Conservation (phyloP, 2,797 vertebrate genomes). For the Rhinichthys osculus region DNA sequence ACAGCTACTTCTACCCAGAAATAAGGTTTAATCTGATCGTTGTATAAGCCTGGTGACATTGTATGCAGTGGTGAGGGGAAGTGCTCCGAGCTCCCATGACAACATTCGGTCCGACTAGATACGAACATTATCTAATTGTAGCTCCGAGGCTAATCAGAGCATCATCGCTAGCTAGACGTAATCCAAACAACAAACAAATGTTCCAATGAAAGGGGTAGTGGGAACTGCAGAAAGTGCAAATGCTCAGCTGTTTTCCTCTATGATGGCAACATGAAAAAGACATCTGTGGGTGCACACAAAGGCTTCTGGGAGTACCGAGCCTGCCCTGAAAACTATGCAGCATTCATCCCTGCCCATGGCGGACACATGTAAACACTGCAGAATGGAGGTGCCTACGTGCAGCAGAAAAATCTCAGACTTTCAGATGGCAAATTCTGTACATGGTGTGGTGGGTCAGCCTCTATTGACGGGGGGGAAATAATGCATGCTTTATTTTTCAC, state of each 20-base stretch:
- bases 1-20: constrained; percentile 68
- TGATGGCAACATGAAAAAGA: constrained; percentile 47
- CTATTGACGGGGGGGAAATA: constrained; percentile 59
- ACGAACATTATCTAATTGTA: background rate
- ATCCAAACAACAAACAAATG: constrained; percentile 75
- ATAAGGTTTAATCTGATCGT: constrained; percentile 79
- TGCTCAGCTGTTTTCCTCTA: constrained; percentile 79
- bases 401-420: constrained; percentile 48
- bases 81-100: constrained; percentile 85
- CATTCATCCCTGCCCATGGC: constrained; percentile 73
- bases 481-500: constrained; percentile 67
- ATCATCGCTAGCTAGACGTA: constrained; percentile 35
- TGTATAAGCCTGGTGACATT: constrained; percentile 79
- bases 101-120: constrained; percentile 60
- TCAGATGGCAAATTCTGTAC: constrained; percentile 78
- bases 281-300: constrained; percentile 42
- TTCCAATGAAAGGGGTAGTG: constrained; percentile 77
- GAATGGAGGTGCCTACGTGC: constrained; percentile 79
- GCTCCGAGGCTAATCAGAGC: constrained; percentile 75
- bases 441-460: constrained; percentile 73
- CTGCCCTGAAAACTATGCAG: constrained; percentile 42
- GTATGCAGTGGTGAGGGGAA: constrained; percentile 81
- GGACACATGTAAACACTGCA: constrained; percentile 81
- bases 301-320: constrained; percentile 44
- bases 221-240: constrained; percentile 88